Percentiles rank a stretch among this genome's conserved stretches.
These are phyloP conservation scores for Bembecia ichneumoniformis DNA, from an alignment of 2,888 invertebrate species.

Conservation along the genomic window DNA sequence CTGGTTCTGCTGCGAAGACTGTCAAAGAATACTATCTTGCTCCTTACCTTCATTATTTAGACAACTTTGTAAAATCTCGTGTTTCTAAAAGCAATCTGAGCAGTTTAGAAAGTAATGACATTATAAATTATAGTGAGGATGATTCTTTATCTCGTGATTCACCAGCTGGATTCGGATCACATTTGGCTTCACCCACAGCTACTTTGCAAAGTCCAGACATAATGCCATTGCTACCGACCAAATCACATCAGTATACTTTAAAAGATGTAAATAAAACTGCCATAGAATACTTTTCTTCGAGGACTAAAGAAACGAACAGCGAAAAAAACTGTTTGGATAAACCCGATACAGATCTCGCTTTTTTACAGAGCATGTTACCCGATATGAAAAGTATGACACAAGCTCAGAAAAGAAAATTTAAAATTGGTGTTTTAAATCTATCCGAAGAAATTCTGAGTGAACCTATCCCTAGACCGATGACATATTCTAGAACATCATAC, in stretches of 20 bases:
- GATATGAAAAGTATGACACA: constrained; percentile 1
- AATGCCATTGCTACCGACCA: too few relatives aligned
- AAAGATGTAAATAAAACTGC: not conserved
- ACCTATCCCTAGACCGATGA: not conserved
- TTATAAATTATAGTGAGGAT: not conserved
- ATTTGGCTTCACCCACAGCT: not conserved
- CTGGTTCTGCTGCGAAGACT: not conserved
- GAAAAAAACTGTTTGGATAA: not conserved
- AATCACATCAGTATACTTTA: too few relatives aligned
- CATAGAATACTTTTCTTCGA: not conserved
- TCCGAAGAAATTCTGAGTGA: not conserved
- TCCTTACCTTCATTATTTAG: not conserved
- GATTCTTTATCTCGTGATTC: not conserved
- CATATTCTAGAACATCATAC: not conserved
- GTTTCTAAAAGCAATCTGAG: not conserved
- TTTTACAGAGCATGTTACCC: constrained; percentile 1
- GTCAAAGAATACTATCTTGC: not conserved
- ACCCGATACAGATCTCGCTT: not conserved
- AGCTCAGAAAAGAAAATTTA: constrained; percentile 1
- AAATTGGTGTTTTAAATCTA: constrained; percentile 1
- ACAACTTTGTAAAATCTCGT: not conserved
- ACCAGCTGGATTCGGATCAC: not conserved
- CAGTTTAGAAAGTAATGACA: not conserved
- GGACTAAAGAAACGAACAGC: not conserved
- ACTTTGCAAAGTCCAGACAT: too few relatives aligned